Evolutionary conservation across 2,888 invertebrate species (phyloP).

Genomic region (Athalia circularis): DNA sequence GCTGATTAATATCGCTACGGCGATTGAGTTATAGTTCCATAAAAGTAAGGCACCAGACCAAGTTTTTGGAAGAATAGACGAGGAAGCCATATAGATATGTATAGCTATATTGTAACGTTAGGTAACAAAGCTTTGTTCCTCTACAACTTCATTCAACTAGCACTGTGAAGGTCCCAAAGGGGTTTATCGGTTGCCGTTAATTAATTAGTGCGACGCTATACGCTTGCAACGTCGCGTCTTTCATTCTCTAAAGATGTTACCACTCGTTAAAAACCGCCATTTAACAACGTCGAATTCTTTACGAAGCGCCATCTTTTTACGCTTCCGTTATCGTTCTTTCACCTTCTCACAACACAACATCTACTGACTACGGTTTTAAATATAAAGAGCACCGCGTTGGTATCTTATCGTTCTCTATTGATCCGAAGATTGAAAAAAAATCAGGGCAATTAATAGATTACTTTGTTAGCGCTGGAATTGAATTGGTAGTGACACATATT

Average conservation of each 20-base stretch:
- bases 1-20: background rate
- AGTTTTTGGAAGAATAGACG: slow-evolving; percentile 10
- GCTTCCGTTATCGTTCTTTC: slow-evolving; percentile 11
- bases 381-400: background rate
- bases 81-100: too few species aligned
- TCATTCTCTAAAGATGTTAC: slow-evolving; percentile 21
- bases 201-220: slow-evolving; percentile 36
- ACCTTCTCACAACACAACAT: slow-evolving; percentile 19
- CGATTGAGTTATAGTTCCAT: background rate
- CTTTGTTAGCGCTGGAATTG: too few species aligned
- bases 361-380: background rate
- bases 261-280: slow-evolving; percentile 19
- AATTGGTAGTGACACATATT: too few species aligned
- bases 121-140: background rate
- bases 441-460: background rate
- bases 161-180: slow-evolving; percentile 27
- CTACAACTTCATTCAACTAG: slow-evolving; percentile 29
- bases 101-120: too few species aligned
- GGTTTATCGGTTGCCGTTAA: slow-evolving; percentile 42
- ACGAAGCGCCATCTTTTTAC: slow-evolving; percentile 27
- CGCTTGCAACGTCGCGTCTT: slow-evolving; percentile 24
- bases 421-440: background rate
- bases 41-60: background rate
- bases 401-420: background rate
- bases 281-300: slow-evolving; percentile 37